Base-by-base conservation (phyloP, 2,113 vertebrate species). In the Odocoileus hemionus region DNA sequence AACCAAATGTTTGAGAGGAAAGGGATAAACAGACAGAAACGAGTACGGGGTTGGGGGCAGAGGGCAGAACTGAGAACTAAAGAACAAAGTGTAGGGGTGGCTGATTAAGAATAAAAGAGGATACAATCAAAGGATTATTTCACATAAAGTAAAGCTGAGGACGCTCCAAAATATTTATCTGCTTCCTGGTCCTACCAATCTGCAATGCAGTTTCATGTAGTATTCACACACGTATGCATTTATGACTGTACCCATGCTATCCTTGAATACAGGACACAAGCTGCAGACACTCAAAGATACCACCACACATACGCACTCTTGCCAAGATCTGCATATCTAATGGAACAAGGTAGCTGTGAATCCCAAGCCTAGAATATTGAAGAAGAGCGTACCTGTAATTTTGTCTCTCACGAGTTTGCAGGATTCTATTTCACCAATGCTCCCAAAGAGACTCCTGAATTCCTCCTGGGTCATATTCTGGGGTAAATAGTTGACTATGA, bases 391-490 rank as follows among this genome's bases (percentile, higher is more conserved):
- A 99, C 99, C 99, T 99, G 99, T 99, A 98, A 99, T 99, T 99
- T 99, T 99, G 99, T 99, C 99, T 94, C 99, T 99, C 98, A 99
- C 99, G 78, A 99, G 99, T 97, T 99, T 99, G 99, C 99, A 99
- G 98, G 99, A 99, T 98, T 99, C 99, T 0, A 99, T 99, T 99
- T 99, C 99, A 67, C 99, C 99, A 96, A 99, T 99, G 99, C 99
- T 99, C 94, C 99, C 99, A 11, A 99, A 99, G 97, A 99, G 99
- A 99, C 99, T 99, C 98, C 99, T 99, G 99, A 99, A 99, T 99
- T 99, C 99, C 98, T 99, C 99, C 99, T 99, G 99, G 98, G 99
- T 99, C 99, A 99, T 99, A 98, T 99, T 99, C 99, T 99, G 99
- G 98, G 99, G 99, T 99, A 99, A 99, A 99, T 99, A 99, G 99